Percentiles rank a stretch among this genome's conserved stretches.
phyloP scores from a whole-genome alignment of 2,113 vertebrate species.

The Vireo altiloquus region DNA sequence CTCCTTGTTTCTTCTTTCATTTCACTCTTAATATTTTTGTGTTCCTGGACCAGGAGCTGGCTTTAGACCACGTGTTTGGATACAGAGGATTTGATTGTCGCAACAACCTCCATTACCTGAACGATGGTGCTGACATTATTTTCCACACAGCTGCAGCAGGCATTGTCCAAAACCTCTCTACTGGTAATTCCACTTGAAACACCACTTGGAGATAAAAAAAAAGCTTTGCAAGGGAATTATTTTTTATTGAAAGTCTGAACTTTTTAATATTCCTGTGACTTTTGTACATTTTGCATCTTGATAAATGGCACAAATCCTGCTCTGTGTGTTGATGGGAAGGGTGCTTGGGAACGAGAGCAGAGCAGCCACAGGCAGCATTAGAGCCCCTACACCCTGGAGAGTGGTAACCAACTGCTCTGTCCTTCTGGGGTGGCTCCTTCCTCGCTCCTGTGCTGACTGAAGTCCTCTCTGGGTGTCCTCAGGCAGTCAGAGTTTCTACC shows the following conservation, averaged over 20 bases:
- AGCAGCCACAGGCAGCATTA: not conserved
- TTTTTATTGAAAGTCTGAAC: not conserved
- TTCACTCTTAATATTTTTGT: not conserved
- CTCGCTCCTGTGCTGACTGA: not conserved
- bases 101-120: slow-evolving; percentile 98
- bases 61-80: slow-evolving; percentile 93
- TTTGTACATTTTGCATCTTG: not conserved
- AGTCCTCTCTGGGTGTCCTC: slow-evolving; percentile 4
- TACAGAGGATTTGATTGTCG: slow-evolving; percentile 96
- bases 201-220: not conserved
- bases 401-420: not conserved
- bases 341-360: not conserved
- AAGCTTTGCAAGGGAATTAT: not conserved
- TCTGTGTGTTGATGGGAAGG: not conserved
- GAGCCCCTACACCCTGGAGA: rapidly evolving
- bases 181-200: slow-evolving; percentile 74
- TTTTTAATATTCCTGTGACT: not conserved
- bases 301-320: not conserved
- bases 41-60: slow-evolving; percentile 80
- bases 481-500: slow-evolving; percentile 97
- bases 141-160: slow-evolving; percentile 91
- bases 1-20: not conserved
- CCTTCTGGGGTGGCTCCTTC: not conserved
- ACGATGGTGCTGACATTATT: slow-evolving; percentile 91
- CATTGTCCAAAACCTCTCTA: slow-evolving; percentile 89